Base-by-base conservation (phyloP, 2,113 vertebrate species). In the Calypte anna region DNA sequence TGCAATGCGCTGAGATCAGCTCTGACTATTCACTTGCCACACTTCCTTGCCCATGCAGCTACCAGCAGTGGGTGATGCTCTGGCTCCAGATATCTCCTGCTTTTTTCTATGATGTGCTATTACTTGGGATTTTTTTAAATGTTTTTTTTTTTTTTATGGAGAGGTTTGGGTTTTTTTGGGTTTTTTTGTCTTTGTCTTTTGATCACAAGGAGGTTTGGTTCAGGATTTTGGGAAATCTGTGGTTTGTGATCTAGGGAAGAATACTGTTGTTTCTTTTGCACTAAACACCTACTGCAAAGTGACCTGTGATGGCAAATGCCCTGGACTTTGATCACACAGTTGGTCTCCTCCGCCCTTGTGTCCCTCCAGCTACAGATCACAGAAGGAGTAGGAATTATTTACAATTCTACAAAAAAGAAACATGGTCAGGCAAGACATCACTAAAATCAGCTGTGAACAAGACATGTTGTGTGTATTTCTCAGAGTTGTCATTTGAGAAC, bases 1-100 rank as follows among this genome's bases (percentile, higher is more conserved):
- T 95, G 87, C 94, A 94, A 86, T 80, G 85, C 67, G 8, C 90
- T 93, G 91, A 93, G 91, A 95, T 96, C 95, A 91, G 80, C 86
- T 93, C 73, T 88, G 92, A 91, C 86, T 93, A 40, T 86, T 95
- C 69, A 57, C 12, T 7, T 63, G 59, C 48, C 74, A 80, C 88
- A 84, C 69, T 78, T 36, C 77, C 77, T 38, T 72, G 76, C 91
- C 94, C 77, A 23, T 40, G 91, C 73, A 10, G 53, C 44, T 96
- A 61, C 53, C 64, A 75, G 94, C 88, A 94, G 76, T 14, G 94
- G 82, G 80, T 86, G 94, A 94, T 95, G 88, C 91, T 96, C 69
- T 84, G 86, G 57, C 73, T 96, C 77, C 80, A 95, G 83, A n/a
- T 91, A 88, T 51, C 80, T 80, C 73, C 72, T 88, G 51, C 72